Evolutionary conservation across 2,888 invertebrate species (phyloP), one percentile per base, ranked within the genome.

Genomic region (Pinctada fucata): DNA sequence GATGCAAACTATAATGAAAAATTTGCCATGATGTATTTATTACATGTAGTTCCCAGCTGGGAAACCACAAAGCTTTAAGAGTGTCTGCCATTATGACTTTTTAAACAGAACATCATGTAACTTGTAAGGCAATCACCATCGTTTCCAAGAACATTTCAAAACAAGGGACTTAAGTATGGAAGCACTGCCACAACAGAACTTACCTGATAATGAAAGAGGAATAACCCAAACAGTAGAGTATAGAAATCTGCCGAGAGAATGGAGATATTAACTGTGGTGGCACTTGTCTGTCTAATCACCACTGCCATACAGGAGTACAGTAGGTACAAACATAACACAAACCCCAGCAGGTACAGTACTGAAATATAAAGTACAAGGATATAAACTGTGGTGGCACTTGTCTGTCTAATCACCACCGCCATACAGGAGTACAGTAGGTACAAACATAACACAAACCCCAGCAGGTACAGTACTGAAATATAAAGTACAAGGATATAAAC

Each of bases 181-280:
- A 1, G 31, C 31, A 31, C 31, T 31, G 31, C 31, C 31, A 31
- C 31, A 31, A 58, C 6, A 58, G 58, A 10, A 6, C 13, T 92
- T 91, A 96, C 96, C 95, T 95, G 95, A 92, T 96, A 96, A 84
- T 96, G 95, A 93, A 96, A 96, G 83, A 96, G 94, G 88, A 95
- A 94, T 93, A 97, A 95, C 84, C 97, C 97, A 86, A 95, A 94
- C 72, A 97, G 94, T 45, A 97, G 94, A 3, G 96, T 95, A 92
- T 97, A 97, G 92, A 96, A 97, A 93, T 97, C 96, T 2, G 97
- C 95, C 0, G 97, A 96, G 77, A 97, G 93, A 79, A 97, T 94
- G 8, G 96, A 96, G 84, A 97, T 93, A 92, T 97, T 97, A 91
- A 96, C 94, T 86, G 96, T 95, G 70, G 97, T 95, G n/a, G 97